A percentile compares a stretch with the other conserved stretches of the same genome.
These are phyloP conservation scores for Anoura caudifer DNA, from an alignment of 2,113 vertebrate species.

Conservation along the genomic window DNA sequence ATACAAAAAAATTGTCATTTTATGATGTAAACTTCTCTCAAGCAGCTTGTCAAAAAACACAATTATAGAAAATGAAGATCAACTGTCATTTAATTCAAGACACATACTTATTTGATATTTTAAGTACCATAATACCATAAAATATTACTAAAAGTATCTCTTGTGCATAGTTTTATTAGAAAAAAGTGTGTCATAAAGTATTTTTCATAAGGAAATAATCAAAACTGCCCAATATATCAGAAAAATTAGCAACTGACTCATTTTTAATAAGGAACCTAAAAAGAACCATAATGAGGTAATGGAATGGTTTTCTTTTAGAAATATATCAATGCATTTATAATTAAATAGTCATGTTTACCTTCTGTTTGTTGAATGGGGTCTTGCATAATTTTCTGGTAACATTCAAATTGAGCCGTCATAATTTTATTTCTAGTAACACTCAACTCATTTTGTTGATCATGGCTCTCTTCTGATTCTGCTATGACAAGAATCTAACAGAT, in stretches of 20 bases:
- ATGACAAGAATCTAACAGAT: slow-evolving; percentile 78
- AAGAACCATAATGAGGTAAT: not conserved
- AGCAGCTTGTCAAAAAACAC: not conserved
- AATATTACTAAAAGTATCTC: not conserved
- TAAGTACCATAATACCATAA: not conserved
- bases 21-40: not conserved
- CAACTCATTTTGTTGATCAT: slow-evolving; percentile 64
- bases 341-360: slow-evolving; percentile 69
- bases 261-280: not conserved
- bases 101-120: not conserved
- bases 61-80: not conserved
- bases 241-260: not conserved
- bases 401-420: slow-evolving; percentile 96
- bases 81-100: not conserved
- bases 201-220: not conserved
- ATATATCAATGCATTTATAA: not conserved
- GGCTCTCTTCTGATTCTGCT: slow-evolving; percentile 78
- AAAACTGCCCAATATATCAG: not conserved
- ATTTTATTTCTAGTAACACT: slow-evolving; percentile 92
- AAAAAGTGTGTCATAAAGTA: not conserved
- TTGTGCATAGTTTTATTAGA: not conserved
- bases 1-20: not conserved
- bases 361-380: slow-evolving; percentile 79
- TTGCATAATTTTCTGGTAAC: slow-evolving; percentile 97
- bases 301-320: not conserved